Evolutionary conservation across 2,888 invertebrate species (phyloP).

Genomic region (Eupithecia abbreviata): DNA sequence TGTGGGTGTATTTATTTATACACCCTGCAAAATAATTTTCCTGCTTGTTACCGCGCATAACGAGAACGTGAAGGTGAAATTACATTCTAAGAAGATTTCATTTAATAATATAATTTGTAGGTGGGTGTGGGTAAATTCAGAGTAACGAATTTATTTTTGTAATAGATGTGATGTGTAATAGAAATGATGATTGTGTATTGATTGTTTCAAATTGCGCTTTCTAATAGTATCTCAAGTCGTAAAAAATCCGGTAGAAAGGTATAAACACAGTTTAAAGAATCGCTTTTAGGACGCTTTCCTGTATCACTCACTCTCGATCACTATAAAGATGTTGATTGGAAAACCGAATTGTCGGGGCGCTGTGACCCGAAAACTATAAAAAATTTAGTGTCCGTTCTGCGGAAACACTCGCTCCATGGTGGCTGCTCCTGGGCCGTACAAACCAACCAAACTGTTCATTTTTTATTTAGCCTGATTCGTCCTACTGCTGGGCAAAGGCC

Average conservation of each 20-base stretch:
- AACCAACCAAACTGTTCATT: constrained; percentile 21
- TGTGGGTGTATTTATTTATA: not conserved
- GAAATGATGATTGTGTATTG: too few species aligned
- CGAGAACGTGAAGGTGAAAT: not conserved
- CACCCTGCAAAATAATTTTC: constrained; percentile 4
- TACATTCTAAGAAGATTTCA: not conserved
- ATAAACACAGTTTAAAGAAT: constrained; percentile 15
- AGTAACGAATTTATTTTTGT: not conserved
- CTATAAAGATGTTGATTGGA: constrained; percentile 74
- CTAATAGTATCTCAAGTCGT: not conserved
- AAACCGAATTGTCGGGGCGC: constrained; percentile 68
- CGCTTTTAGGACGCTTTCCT: constrained; percentile 27
- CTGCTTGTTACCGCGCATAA: constrained; percentile 1
- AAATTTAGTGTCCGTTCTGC: constrained; percentile 67
- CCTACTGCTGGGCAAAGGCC: too few species aligned
- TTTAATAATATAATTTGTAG: not conserved
- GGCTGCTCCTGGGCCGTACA: constrained; percentile 29
- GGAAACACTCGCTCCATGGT: constrained; percentile 46
- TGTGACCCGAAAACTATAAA: constrained; percentile 76
- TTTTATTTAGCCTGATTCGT: too few species aligned
- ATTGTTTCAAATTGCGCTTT: not conserved
- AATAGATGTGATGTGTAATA: not conserved
- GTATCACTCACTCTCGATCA: constrained; percentile 60
- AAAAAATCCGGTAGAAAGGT: not conserved
- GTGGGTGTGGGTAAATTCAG: not conserved